Percentiles rank a stretch among this genome's conserved stretches.
Evolutionary conservation across 2,888 invertebrate species (phyloP).

Genomic region (Norana najaformis): DNA sequence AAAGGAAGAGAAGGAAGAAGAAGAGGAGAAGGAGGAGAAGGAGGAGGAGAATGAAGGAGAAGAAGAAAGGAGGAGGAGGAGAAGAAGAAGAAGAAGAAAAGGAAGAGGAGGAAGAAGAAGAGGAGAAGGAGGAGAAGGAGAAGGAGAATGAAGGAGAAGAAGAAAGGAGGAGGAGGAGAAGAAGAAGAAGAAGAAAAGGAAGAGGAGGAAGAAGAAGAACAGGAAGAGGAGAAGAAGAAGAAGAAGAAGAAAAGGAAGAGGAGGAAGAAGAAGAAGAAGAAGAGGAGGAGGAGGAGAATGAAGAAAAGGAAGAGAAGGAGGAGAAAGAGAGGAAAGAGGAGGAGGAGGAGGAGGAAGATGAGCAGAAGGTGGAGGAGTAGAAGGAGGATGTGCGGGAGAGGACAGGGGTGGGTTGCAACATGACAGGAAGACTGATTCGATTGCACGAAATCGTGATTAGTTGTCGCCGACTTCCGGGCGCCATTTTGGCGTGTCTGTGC

Average conservation of each 20-base stretch:
- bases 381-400: too few relatives aligned
- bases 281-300: not conserved
- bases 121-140: too few relatives aligned
- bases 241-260: not conserved
- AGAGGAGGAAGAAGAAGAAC: too few relatives aligned
- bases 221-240: not conserved
- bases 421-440: conserved; percentile 13
- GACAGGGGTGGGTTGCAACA: not conserved
- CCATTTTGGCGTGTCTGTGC: not conserved
- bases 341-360: not conserved
- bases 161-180: too few relatives aligned
- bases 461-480: conserved; percentile 5
- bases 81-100: too few relatives aligned
- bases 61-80: too few relatives aligned
- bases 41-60: too few relatives aligned
- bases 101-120: too few relatives aligned
- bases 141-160: too few relatives aligned
- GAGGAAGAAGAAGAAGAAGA: not conserved
- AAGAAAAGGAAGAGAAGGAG: not conserved
- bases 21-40: not conserved
- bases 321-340: not conserved
- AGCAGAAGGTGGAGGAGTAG: not conserved
- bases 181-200: too few relatives aligned
- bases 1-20: too few relatives aligned
- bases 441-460: conserved; percentile 13